Base-by-base conservation (phyloP, 1,140 invertebrate species). In the Leptestheria dahalacensis region DNA sequence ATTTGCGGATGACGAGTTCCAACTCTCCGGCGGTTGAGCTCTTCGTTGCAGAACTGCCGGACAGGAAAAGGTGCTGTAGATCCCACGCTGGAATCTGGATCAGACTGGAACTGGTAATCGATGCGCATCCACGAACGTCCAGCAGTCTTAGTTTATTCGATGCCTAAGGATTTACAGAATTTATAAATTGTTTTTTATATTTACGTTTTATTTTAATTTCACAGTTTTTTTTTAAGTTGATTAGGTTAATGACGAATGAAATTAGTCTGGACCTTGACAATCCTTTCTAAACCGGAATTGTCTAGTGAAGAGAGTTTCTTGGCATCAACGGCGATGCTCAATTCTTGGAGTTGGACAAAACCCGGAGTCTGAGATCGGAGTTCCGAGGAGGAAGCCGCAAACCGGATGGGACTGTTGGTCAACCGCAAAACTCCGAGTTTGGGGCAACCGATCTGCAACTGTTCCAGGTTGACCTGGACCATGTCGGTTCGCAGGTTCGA, bases 71-170 rank as follows among this genome's bases (percentile, higher is more conserved):
- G 73, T 88, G 84, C 70, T 88, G 83, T 49, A 91, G 74, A 74
- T 88, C 84, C 83, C 85, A 88, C 20, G 85, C 84, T 20, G 85
- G 85, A 62, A 89, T 77, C 57, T 83, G 74, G 51, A 88, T 83
- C 23, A 89, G 73, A 60, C 83, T 83, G 21, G 83, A 85, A 73
- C 86, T 83, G 2, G 83, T 81, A 24, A 89, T 77, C 61, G 81
- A 78, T 62, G 79, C 78, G 72, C 86, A 86, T 59, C 85, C 85
- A 65, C 87, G 75, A 18, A 89, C 81, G 76, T 90, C 86, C 23
- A 90, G 72, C 29, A 88, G 71, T 56, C 80, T 74, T 46, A 91
- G 73, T 62, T 84, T 81, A 48, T 79, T 81, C 64, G 48, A 41
- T 41, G n/a, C n/a, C n/a, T n/a, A 41, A 41, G 6, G 15, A 41